Conservation (phyloP, 2,888 invertebrate genomes). For the Leucophenga montana region DNA sequence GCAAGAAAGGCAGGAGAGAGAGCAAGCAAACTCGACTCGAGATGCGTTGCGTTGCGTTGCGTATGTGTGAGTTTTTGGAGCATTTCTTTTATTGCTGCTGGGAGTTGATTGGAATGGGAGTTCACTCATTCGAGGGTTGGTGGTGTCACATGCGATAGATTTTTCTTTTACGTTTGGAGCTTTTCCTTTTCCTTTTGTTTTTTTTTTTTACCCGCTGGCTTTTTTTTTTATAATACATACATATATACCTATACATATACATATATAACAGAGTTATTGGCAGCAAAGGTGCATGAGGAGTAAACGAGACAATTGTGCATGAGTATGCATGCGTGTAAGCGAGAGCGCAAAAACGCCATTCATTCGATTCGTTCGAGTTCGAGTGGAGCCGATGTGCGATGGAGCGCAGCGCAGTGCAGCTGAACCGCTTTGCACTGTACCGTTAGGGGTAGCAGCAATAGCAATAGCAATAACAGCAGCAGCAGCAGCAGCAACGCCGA, state of each 20-base stretch:
- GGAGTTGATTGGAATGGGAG: not conserved
- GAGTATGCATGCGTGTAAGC: not conserved
- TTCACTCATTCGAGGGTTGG: constrained; percentile 1
- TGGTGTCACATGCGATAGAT: constrained; percentile 26
- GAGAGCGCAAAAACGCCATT: constrained; percentile 2
- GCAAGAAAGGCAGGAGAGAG: constrained; percentile 17
- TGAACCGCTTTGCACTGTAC: not conserved
- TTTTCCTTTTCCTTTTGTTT: not conserved
- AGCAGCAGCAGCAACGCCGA: not conserved
- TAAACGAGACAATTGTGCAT: not conserved
- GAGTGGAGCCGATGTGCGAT: not conserved
- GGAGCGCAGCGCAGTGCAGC: not conserved
- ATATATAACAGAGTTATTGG: constrained; percentile 2
- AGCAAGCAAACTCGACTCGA: no score
- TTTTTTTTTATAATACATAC: constrained; percentile 8
- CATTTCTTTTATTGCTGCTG: constrained; percentile 6
- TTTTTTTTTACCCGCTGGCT: not conserved
- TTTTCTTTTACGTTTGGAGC: constrained; percentile 2
- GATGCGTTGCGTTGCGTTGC: not conserved
- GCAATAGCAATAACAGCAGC: not conserved
- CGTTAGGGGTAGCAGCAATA: constrained; percentile 18
- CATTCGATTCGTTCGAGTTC: no score
- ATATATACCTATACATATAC: not conserved
- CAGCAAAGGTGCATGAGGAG: constrained; percentile 2
- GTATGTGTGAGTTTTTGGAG: not conserved